Conservation (phyloP, 2,113 vertebrate genomes). For the Verasper variegatus region DNA sequence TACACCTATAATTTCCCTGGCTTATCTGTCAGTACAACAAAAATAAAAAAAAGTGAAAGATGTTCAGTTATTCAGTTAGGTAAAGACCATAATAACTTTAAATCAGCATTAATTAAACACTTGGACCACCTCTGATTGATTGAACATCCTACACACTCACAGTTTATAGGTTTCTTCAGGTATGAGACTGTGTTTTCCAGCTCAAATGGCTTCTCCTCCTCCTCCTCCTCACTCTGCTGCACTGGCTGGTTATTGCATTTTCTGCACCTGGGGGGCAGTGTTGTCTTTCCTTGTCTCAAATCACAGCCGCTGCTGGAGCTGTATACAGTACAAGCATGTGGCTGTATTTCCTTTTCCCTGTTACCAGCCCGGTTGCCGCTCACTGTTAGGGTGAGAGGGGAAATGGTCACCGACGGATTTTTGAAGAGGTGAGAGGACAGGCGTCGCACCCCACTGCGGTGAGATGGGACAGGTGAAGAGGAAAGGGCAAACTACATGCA, state of each 20-base stretch:
- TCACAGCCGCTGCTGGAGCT: constrained; percentile 22
- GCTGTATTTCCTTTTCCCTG: constrained; percentile 40
- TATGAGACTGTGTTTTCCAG: constrained; percentile 1
- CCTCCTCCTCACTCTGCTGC: neutral
- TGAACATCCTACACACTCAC: constrained; percentile 1
- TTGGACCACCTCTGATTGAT: constrained; percentile 4
- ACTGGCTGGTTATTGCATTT: constrained; percentile 16
- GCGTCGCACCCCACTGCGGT: neutral
- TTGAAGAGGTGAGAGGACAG: constrained; percentile 15
- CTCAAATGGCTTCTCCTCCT: constrained; percentile 15
- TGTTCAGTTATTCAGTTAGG: neutral
- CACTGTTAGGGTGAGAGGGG: constrained; percentile 12
- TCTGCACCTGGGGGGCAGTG: constrained; percentile 79
- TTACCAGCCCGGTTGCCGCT: constrained; percentile 3
- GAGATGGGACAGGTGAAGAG: neutral
- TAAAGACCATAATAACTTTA: constrained; percentile 8
- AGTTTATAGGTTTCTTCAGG: neutral
- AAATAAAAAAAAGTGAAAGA: neutral
- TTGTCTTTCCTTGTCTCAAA: constrained; percentile 72
- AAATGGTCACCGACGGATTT: constrained; percentile 14
- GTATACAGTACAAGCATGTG: constrained; percentile 15
- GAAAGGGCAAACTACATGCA: neutral
- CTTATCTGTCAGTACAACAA: neutral
- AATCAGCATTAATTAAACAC: constrained; percentile 36
- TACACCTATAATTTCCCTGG: neutral